Percentiles rank a stretch among this genome's conserved stretches.
Conservation (phyloP, 2,888 invertebrate species). For the Drepanosiphum platanoidis region DNA sequence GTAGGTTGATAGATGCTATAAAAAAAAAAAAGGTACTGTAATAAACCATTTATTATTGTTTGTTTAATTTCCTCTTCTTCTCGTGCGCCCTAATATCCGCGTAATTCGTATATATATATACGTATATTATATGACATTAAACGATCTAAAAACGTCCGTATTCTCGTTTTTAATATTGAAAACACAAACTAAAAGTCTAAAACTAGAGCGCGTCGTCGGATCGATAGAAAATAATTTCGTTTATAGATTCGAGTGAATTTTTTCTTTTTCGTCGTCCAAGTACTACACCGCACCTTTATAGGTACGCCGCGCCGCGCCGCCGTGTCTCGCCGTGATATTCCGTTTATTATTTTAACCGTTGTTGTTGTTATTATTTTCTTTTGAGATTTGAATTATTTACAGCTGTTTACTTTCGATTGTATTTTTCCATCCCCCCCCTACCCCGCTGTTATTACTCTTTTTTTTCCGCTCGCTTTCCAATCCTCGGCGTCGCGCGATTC, state of each 20-base stretch:
- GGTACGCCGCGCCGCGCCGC: no score
- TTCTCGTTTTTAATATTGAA: neutral
- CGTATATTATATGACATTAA: neutral
- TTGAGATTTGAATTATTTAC: conserved; percentile 14
- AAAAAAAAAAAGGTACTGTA: conserved; percentile 16
- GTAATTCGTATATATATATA: neutral
- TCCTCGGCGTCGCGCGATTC: neutral
- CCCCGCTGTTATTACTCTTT: neutral
- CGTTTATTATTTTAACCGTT: neutral
- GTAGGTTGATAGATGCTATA: neutral
- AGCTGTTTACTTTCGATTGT: conserved; percentile 16
- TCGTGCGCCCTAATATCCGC: neutral
- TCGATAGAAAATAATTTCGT: conserved; percentile 7
- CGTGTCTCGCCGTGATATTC: no score
- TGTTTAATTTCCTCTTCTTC: conserved; percentile 2
- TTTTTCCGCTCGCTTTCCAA: neutral
- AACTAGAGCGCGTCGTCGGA: no score
- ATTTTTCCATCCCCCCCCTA: neutral
- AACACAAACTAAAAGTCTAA: neutral
- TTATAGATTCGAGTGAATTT: neutral
- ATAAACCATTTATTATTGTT: conserved; percentile 43
- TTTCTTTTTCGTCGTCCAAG: neutral
- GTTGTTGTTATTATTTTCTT: neutral
- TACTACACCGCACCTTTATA: neutral
- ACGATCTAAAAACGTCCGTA: neutral